A percentile compares a stretch with the other conserved stretches of the same genome.
These are phyloP conservation scores for Ctena decussata DNA, from an alignment of 2,888 invertebrate genomes.

Conservation along the genomic window DNA sequence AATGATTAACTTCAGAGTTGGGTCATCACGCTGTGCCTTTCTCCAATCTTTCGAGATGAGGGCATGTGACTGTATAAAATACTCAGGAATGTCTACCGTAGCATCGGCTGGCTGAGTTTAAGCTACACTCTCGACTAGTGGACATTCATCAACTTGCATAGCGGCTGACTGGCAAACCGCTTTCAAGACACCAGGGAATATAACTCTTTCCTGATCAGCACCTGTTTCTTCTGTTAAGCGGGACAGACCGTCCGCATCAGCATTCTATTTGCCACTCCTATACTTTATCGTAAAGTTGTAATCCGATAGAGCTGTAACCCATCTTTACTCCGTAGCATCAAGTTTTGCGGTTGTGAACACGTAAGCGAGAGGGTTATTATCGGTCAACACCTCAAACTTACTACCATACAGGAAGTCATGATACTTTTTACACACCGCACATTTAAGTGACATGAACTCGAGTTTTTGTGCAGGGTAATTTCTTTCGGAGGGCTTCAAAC, in stretches of 20 bases:
- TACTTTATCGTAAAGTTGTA: too few species aligned
- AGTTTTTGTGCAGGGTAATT: background rate
- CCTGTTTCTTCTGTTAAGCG: background rate
- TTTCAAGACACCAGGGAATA: background rate
- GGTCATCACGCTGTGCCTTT: background rate
- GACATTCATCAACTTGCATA: background rate
- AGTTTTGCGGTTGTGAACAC: background rate
- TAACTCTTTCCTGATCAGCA: background rate
- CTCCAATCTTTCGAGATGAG: background rate
- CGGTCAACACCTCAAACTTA: constrained; percentile 10
- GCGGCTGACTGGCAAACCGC: background rate
- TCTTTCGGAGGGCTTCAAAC: background rate
- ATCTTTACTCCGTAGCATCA: too few species aligned
- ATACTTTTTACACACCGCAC: constrained; percentile 8
- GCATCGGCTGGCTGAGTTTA: background rate
- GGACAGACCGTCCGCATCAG: too few species aligned
- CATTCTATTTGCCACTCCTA: too few species aligned
- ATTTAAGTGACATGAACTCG: background rate
- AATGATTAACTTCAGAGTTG: background rate
- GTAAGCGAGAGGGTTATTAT: constrained; percentile 8
- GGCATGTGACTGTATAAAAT: background rate
- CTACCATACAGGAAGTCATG: constrained; percentile 20
- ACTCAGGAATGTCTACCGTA: background rate
- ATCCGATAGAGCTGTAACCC: too few species aligned
- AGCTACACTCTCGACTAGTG: background rate